These are phyloP conservation scores for Ypsolopha sequella DNA, from an alignment of 2,888 invertebrate species.

Conservation along the genomic window DNA sequence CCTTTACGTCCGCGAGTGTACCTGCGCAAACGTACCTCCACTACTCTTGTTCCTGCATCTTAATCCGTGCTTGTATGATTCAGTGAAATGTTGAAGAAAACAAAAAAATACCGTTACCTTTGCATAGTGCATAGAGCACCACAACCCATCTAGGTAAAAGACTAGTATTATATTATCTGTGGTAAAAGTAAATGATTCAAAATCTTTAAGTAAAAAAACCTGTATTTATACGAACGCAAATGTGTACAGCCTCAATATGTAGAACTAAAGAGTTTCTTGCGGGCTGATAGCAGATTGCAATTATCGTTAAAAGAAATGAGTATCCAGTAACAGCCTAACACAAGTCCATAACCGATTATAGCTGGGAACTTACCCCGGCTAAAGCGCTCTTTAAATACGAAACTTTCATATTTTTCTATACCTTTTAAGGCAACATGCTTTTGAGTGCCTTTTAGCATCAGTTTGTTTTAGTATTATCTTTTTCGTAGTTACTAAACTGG, in stretches of 20 bases:
- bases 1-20: too few species aligned
- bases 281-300: conserved; percentile 8
- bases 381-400: conserved; percentile 21
- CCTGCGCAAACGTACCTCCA: too few species aligned
- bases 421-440: neutral
- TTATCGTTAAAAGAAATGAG: conserved; percentile 33
- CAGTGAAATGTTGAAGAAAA: too few species aligned
- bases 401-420: conserved; percentile 8
- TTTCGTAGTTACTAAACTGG: neutral
- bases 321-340: conserved; percentile 22
- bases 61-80: too few species aligned
- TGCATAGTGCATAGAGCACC: too few species aligned
- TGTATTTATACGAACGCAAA: too few species aligned
- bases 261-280: neutral
- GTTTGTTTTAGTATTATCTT: neutral
- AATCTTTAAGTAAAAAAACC: too few species aligned
- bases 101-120: too few species aligned
- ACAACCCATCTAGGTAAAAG: too few species aligned
- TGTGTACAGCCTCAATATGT: neutral
- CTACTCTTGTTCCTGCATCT: too few species aligned
- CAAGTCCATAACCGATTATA: conserved; percentile 27
- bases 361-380: conserved; percentile 20
- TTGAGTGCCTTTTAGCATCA: neutral
- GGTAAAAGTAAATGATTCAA: too few species aligned
- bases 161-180: too few species aligned